A percentile compares a stretch with the other conserved stretches of the same genome.
phyloP scores from a whole-genome alignment of 2,888 invertebrate genomes.

The Cataglyphis rosenhaueri region DNA sequence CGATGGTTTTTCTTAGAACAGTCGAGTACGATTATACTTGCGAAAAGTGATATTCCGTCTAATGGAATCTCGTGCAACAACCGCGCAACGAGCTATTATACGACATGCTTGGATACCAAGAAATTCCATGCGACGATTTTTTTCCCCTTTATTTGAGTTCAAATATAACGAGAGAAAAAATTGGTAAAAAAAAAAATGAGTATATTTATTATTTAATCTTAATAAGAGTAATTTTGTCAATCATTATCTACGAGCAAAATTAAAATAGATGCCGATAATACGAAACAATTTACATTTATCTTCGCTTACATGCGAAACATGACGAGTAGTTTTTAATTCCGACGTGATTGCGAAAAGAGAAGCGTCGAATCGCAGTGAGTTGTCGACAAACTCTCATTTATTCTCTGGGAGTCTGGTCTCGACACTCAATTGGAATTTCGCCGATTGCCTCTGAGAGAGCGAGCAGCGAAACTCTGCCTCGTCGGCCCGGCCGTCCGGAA shows the following conservation, averaged over 20 bases:
- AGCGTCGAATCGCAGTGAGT: constrained; percentile 32
- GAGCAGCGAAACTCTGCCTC: constrained; percentile 35
- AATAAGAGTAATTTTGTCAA: neutral
- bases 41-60: constrained; percentile 14
- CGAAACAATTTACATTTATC: neutral
- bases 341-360: neutral
- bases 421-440: constrained; percentile 56
- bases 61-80: constrained; percentile 8
- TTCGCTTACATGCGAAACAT: neutral
- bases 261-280: neutral
- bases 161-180: neutral
- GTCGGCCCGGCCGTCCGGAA: constrained; percentile 14
- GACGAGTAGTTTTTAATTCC: constrained; percentile 11
- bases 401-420: constrained; percentile 22
- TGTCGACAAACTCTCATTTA: constrained; percentile 44
- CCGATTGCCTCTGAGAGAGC: constrained; percentile 54
- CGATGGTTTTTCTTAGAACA: constrained; percentile 24
- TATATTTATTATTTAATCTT: neutral
- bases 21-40: constrained; percentile 17
- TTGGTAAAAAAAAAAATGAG: too few species aligned
- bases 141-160: neutral
- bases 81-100: neutral
- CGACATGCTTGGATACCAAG: neutral
- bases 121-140: neutral
- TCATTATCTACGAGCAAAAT: neutral